Conservation (phyloP, 2,888 invertebrate species). For the Ochropleura leucogaster region DNA sequence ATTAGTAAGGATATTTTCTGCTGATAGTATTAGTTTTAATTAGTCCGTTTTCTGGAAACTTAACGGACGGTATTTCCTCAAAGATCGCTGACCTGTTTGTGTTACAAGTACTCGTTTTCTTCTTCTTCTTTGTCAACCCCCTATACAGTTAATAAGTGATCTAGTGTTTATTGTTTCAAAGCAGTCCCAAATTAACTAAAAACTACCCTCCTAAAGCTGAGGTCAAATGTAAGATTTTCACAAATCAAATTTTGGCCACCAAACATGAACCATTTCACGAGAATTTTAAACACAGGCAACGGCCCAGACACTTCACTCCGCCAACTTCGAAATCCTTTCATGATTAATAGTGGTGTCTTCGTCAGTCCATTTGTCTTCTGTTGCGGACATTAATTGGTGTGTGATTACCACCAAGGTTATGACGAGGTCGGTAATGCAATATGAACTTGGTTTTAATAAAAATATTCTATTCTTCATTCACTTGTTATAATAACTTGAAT, state of each 20-base stretch:
- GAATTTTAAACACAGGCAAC: constrained; percentile 40
- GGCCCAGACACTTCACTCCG: constrained; percentile 22
- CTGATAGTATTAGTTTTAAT: too few species aligned
- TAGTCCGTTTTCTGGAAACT: too few species aligned
- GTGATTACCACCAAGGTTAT: constrained; percentile 74
- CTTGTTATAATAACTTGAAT: constrained; percentile 39
- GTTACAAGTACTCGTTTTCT: too few species aligned
- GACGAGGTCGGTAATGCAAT: constrained; percentile 65
- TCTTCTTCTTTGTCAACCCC: not conserved
- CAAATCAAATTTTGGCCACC: not conserved
- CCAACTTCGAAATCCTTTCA: constrained; percentile 54
- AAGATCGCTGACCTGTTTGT: too few species aligned
- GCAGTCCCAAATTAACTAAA: not conserved
- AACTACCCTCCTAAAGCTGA: not conserved
- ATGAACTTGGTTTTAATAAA: constrained; percentile 60
- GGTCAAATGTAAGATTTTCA: not conserved
- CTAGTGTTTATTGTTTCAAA: not conserved
- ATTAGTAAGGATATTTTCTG: too few species aligned
- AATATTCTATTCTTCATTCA: constrained; percentile 51
- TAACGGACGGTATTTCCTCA: too few species aligned
- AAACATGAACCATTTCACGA: constrained; percentile 11
- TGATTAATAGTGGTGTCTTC: constrained; percentile 82
- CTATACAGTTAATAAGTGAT: too few species aligned
- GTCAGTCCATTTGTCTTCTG: constrained; percentile 83
- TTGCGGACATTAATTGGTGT: constrained; percentile 82